phyloP scores from a whole-genome alignment of 2,888 invertebrate species.

The Peribatodes rhomboidaria region DNA sequence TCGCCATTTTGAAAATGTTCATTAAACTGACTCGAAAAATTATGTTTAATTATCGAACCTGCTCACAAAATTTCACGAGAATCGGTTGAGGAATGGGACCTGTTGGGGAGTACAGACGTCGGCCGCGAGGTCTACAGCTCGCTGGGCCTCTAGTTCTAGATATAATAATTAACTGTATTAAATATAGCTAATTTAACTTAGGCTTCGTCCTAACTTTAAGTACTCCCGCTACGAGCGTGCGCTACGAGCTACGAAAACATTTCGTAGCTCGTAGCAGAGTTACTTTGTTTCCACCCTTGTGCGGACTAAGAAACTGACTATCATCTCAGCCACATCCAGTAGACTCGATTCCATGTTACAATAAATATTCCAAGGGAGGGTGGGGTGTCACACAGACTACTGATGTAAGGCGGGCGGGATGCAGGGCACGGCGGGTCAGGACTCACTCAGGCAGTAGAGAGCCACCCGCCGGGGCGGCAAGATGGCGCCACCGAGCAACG shows the following conservation, averaged over 20 bases:
- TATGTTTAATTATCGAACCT: too few relatives aligned
- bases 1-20: too few relatives aligned
- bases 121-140: too few relatives aligned
- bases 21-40: too few relatives aligned
- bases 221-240: neutral
- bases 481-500: conserved; percentile 22
- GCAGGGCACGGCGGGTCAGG: conserved; percentile 3
- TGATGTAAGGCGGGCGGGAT: neutral
- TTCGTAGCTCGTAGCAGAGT: neutral
- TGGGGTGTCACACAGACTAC: neutral
- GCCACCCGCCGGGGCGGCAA: conserved; percentile 25
- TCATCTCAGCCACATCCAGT: neutral
- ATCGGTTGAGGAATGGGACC: too few relatives aligned
- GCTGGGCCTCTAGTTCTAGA: too few relatives aligned
- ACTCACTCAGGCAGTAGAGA: conserved; percentile 19
- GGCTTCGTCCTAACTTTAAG: too few relatives aligned
- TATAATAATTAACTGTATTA: too few relatives aligned
- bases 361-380: neutral
- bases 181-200: too few relatives aligned
- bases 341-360: neutral
- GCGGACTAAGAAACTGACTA: neutral
- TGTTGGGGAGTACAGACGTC: too few relatives aligned
- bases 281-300: neutral
- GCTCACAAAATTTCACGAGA: too few relatives aligned
- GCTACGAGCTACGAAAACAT: neutral